Evolutionary conservation across 2,797 vertebrate species (phyloP), one percentile per base, ranked within the genome.

Genomic region (Sebastes baramenuke): DNA sequence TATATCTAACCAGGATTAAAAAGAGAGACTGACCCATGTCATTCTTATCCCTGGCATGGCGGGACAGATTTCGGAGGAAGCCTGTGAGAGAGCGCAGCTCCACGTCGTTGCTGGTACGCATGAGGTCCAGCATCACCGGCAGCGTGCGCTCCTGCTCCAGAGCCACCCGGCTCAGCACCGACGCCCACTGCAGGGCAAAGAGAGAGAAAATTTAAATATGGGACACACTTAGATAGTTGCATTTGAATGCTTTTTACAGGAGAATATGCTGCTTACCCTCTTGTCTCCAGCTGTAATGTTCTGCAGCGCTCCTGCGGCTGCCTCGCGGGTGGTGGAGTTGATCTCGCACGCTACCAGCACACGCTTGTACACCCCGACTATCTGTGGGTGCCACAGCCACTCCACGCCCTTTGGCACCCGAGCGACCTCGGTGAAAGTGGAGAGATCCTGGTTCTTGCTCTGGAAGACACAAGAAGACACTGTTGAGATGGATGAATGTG

Each of bases 281-380:
- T 90, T 95, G 73, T 99, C 97, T 73, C 99, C 99, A 0, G 98
- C 96, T 0, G 99, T 99, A 93, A 99, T 96, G 93, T 99, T 99
- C 95, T 99, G 99, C 88, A 99, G 93, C 0, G 98, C 98, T 0
- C 99, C 99, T 0, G 97, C 95, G 0, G 97, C 97, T 0, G 97
- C 98, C 92, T 99, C 99, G 0, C 98, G 97, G 0, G 97, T 98
- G 79, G 95, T 95, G 49, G 81, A 67, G 93, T 98, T 99, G 75
- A 95, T 85, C 83, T 98, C 96, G 0, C 97, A 97, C 13, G 55
- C 85, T 85, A 64, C 93, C 84, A 99, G 92, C 72, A 98, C 83
- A 2, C 80, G 70, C 52, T 95, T 96, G 91, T 99, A 99, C 62
- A 99, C 13, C 1, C 83, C 88, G 30, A 99, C 87, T 0, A 99